Base-by-base conservation (phyloP, 2,888 invertebrate species). In the Eueremaeus valkanovi region DNA sequence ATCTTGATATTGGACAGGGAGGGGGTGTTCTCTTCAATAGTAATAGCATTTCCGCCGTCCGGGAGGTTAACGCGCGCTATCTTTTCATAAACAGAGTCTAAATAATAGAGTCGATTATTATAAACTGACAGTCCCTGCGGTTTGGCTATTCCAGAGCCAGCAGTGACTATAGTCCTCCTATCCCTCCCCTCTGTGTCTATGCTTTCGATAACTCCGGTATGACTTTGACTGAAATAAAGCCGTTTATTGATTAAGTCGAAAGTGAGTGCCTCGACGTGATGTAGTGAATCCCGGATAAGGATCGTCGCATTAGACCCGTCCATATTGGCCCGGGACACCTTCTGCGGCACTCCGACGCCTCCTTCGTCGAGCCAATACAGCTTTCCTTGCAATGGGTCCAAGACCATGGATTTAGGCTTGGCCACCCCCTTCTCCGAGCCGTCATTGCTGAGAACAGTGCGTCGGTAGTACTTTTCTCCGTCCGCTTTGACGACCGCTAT, bases 311-410 rank as follows among this genome's bases (percentile, higher is more conserved):
- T 89, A 18, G 89, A 87, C 0, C 99, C 98, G 82, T 96, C 95
- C 93, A 99, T 94, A 82, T 93, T 92, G 0, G 93, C 93, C 27
- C 83, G 82, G 8, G 83, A 90, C 40, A 98, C 90, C 84, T 97
- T 97, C 0, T 90, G 87, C 0, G 93, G 92, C 0, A 95, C 92
- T 1, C 93, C 93, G 77, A 87, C 90, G 11, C 94, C 95, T 13
- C 98, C 98, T 79, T 93, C 92, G 82, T 99, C 99, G 13, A 95
- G 88, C 98, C 98, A 99, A 85, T 93, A 99, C 36, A 96, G 84
- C 85, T 91, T 90, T 86, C 98, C 98, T 80, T 92, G 92, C n/a
- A 88, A 88, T 0, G 98, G 95, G 85, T 98, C 95, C 42, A 99
- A 85, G 75, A 91, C 92, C 77, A 99, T 88, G 0, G 92, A 88